phyloP scores from a whole-genome alignment of 64 coral and sea anemone species.

The Montipora cactus region DNA sequence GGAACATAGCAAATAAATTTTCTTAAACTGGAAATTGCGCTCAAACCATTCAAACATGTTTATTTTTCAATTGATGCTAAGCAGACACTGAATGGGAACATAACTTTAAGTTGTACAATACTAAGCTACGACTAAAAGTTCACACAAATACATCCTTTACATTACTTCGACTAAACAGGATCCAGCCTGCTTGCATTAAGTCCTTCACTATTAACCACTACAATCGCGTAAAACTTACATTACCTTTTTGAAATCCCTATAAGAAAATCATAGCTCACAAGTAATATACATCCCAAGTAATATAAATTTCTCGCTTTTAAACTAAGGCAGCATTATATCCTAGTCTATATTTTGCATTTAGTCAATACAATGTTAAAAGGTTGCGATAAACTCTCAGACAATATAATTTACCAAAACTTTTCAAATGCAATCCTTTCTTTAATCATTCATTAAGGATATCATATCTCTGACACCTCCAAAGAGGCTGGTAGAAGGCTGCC shows the following conservation, averaged over 20 bases:
- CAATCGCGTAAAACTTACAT: neutral
- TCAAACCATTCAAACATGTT: no score
- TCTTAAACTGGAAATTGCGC: no score
- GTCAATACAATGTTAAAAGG: neutral
- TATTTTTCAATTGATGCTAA: no score
- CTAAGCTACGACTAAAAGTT: neutral
- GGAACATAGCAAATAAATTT: no score
- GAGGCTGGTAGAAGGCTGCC: no score
- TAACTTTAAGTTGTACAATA: neutral
- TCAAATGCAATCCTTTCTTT: neutral
- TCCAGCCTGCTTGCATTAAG: neutral
- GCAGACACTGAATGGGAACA: neutral
- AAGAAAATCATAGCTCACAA: neutral
- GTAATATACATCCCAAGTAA: neutral
- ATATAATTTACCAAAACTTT: neutral
- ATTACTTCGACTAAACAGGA: neutral
- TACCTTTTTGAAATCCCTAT: neutral
- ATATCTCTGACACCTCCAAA: no score
- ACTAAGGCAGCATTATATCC: neutral
- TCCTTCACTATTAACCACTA: neutral
- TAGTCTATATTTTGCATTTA: neutral
- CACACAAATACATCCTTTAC: neutral
- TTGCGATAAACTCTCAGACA: neutral
- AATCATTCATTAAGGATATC: no score
- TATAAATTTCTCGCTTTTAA: neutral